Evolutionary conservation across 2,797 vertebrate species (phyloP).

Genomic region (Sebastes steindachneri): DNA sequence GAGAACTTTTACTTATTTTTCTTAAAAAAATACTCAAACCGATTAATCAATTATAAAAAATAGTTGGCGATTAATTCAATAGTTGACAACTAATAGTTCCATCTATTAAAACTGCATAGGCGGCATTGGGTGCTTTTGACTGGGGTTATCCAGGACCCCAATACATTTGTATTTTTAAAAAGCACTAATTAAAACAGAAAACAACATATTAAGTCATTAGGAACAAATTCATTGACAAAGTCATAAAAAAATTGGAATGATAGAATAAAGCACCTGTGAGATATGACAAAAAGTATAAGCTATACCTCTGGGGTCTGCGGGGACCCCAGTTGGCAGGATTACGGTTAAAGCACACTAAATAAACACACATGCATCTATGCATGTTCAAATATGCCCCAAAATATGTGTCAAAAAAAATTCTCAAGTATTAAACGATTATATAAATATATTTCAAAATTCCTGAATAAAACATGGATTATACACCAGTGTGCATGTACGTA

Average conservation of each 20-base stretch:
- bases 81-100: not conserved
- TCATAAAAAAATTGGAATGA: not conserved
- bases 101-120: not conserved
- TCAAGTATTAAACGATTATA: not conserved
- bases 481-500: not conserved
- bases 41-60: no score
- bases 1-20: fast-evolving
- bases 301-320: not conserved
- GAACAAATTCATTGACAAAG: not conserved
- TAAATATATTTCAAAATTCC: not conserved
- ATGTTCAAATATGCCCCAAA: not conserved
- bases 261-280: not conserved
- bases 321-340: not conserved
- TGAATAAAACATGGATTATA: not conserved
- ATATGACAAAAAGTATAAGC: not conserved
- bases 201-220: not conserved
- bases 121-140: no score
- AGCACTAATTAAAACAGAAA: not conserved
- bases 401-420: not conserved
- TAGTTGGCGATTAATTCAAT: no score
- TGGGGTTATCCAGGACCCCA: no score
- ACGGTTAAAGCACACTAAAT: not conserved
- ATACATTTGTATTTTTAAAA: not conserved
- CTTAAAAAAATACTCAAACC: no score
- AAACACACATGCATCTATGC: not conserved